phyloP scores from a whole-genome alignment of 1,140 invertebrate species.

The Armadillidium nasatum region DNA sequence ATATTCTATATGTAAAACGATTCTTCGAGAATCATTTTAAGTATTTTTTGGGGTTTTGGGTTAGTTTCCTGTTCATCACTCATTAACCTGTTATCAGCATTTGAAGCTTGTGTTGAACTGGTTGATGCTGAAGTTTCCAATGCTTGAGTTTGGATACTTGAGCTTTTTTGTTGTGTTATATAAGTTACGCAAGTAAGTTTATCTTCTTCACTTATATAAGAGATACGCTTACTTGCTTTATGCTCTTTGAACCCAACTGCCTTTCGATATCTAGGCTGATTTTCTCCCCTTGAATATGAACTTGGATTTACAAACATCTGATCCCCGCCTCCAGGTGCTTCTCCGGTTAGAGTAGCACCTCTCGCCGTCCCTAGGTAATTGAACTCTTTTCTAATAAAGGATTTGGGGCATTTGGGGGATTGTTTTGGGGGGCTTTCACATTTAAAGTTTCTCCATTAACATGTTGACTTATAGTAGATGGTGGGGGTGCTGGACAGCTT shows the following conservation, averaged over 20 bases:
- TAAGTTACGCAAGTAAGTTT: not conserved
- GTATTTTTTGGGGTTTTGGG: not conserved
- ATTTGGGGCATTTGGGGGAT: conserved; percentile 23
- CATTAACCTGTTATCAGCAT: not conserved
- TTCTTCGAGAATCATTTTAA: conserved; percentile 8
- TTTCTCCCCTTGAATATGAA: not conserved
- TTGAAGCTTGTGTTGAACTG: not conserved
- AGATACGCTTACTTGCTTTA: not conserved
- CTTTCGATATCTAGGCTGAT: not conserved
- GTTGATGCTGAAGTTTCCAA: not conserved
- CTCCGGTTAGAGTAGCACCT: conserved; percentile 43
- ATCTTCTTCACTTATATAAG: not conserved
- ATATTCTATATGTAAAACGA: conserved; percentile 4
- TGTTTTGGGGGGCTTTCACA: conserved; percentile 2
- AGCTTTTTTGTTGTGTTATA: not conserved
- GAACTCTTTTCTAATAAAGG: conserved; percentile 34
- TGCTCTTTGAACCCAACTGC: not conserved
- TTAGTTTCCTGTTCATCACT: not conserved
- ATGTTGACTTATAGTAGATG: conserved; percentile 39
- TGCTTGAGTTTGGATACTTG: not conserved
- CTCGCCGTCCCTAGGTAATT: conserved; percentile 44
- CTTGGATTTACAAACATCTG: conserved; percentile 1
- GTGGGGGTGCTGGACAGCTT: conserved; percentile 31
- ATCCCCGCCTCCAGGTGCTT: not conserved
- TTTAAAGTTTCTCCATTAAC: conserved; percentile 18